These are phyloP conservation scores for Argyra leucocephala DNA, from an alignment of 2,888 invertebrate genomes.

Conservation along the genomic window DNA sequence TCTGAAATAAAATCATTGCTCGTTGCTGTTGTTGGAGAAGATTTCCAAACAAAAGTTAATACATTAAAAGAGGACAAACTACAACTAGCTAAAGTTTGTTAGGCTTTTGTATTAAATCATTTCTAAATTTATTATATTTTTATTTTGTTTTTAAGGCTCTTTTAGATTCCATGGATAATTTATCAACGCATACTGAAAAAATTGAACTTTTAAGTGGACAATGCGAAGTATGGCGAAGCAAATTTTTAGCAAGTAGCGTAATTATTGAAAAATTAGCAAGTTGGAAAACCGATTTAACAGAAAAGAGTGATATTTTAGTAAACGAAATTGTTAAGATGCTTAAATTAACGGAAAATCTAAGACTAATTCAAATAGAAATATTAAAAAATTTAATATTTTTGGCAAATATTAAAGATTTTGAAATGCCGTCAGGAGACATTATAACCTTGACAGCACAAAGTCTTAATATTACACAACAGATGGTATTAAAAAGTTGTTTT, in stretches of 20 bases:
- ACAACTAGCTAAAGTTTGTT: slow-evolving; percentile 55
- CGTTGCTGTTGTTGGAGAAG: slow-evolving; percentile 93
- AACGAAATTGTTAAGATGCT: slow-evolving; percentile 39
- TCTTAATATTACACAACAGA: slow-evolving; percentile 40
- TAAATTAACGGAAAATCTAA: slow-evolving; percentile 39
- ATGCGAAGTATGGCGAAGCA: slow-evolving; percentile 93
- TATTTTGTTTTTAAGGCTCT: slow-evolving; percentile 50
- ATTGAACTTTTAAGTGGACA: slow-evolving; percentile 88
- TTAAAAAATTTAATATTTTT: slow-evolving; percentile 41
- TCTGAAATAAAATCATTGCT: slow-evolving; percentile 83
- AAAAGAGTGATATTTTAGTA: slow-evolving; percentile 42
- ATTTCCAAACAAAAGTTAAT: slow-evolving; percentile 80
- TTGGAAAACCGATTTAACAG: slow-evolving; percentile 71
- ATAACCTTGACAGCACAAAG: slow-evolving; percentile 40
- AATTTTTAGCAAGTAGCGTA: slow-evolving; percentile 88
- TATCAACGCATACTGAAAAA: slow-evolving; percentile 83
- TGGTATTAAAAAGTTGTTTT: slow-evolving; percentile 41
- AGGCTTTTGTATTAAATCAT: too few species aligned
- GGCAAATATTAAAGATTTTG: slow-evolving; percentile 38
- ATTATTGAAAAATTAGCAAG: slow-evolving; percentile 87
- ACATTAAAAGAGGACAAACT: slow-evolving; percentile 86
- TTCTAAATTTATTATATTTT: too few species aligned
- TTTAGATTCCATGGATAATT: slow-evolving; percentile 72
- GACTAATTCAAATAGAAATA: slow-evolving; percentile 41
- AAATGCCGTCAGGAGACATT: slow-evolving; percentile 39